These are phyloP conservation scores for Nasonia vitripennis DNA, from an alignment of 1,140 invertebrate genomes.

Conservation along the genomic window DNA sequence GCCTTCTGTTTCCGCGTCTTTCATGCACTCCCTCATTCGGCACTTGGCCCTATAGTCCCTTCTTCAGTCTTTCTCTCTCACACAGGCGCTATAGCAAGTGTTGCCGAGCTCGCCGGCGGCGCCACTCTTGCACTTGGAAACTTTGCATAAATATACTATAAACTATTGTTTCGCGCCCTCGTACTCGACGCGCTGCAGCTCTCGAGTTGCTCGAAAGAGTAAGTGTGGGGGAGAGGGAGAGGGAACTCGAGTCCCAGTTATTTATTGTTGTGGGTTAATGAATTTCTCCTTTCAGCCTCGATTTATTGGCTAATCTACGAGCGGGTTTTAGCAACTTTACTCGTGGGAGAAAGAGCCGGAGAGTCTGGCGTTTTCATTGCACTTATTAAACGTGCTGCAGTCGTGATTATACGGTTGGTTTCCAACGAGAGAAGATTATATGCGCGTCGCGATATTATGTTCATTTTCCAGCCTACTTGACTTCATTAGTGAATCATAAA, in stretches of 20 bases:
- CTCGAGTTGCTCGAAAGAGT: constrained; percentile 51
- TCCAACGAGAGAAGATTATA: background rate
- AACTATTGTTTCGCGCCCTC: constrained; percentile 66
- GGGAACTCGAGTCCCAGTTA: constrained; percentile 57
- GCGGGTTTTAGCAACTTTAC: constrained; percentile 50
- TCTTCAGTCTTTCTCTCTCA: background rate
- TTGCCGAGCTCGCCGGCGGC: constrained; percentile 26
- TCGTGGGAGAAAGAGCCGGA: background rate
- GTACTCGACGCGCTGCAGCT: constrained; percentile 25
- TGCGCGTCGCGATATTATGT: background rate
- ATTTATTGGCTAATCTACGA: constrained; percentile 67
- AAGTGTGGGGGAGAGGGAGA: constrained; percentile 6
- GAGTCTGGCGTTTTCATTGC: background rate
- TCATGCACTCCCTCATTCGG: background rate
- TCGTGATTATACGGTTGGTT: background rate
- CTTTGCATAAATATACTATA: constrained; percentile 73
- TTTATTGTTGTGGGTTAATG: constrained; percentile 71
- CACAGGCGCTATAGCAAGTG: background rate
- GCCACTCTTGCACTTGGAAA: constrained; percentile 65
- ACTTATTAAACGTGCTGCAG: background rate
- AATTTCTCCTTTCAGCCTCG: constrained; percentile 66
- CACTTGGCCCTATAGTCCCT: background rate
- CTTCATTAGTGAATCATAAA: background rate
- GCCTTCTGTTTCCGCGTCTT: background rate
- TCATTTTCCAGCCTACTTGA: background rate